These are phyloP conservation scores for Panagrolaimus sp. DNA, from an alignment of 1,140 invertebrate species.

Conservation along the genomic window DNA sequence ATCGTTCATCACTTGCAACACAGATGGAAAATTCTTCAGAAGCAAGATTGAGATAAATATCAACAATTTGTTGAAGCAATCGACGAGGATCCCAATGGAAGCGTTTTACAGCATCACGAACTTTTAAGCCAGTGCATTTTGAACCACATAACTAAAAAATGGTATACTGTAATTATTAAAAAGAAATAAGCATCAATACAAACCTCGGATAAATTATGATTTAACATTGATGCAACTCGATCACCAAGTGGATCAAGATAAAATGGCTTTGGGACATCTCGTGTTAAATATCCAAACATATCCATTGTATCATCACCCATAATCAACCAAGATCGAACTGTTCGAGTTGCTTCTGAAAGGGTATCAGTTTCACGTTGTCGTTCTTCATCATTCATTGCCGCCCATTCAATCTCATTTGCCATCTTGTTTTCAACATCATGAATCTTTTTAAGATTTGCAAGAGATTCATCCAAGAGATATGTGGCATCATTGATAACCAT, in stretches of 20 bases:
- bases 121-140: slow-evolving; percentile 94
- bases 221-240: slow-evolving; percentile 89
- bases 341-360: slow-evolving; percentile 76
- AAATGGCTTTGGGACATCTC: slow-evolving; percentile 88
- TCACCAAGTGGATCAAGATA: slow-evolving; percentile 77
- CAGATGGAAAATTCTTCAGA: slow-evolving; percentile 80
- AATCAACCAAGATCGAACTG: slow-evolving; percentile 88
- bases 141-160: slow-evolving; percentile 89
- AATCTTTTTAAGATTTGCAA: slow-evolving; percentile 86
- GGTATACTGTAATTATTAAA: slow-evolving; percentile 66
- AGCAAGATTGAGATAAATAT: slow-evolving; percentile 93
- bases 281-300: slow-evolving; percentile 93
- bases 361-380: slow-evolving; percentile 59
- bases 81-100: slow-evolving; percentile 92
- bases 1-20: slow-evolving; percentile 84
- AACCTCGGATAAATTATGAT: slow-evolving; percentile 67
- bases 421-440: slow-evolving; percentile 88
- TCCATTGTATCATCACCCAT: slow-evolving; percentile 90
- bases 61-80: slow-evolving; percentile 80
- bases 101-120: slow-evolving; percentile 79
- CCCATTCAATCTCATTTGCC: slow-evolving; percentile 64
- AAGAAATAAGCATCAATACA: background rate
- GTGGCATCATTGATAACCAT: slow-evolving; percentile 99
- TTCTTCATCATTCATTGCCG: slow-evolving; percentile 41
- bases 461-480: slow-evolving; percentile 88